Conservation (phyloP, 1,140 invertebrate genomes). For the Drosophila pandora region DNA sequence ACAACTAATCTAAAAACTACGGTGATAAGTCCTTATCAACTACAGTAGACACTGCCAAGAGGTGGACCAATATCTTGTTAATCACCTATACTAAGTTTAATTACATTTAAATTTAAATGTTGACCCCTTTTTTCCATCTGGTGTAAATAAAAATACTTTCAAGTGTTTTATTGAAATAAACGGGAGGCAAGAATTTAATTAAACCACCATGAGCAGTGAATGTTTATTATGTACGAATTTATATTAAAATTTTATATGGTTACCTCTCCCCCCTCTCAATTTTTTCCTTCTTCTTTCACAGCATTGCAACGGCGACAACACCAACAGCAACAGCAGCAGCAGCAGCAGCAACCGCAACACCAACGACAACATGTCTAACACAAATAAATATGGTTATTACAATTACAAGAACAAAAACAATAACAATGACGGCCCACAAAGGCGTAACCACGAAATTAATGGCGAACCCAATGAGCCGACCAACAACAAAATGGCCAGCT, state of each 20-base stretch:
- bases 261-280: neutral
- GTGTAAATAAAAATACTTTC: neutral
- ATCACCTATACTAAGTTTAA: neutral
- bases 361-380: conserved; percentile 46
- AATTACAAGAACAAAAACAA: conserved; percentile 53
- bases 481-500: conserved; percentile 9
- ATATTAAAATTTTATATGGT: conserved; percentile 30
- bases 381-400: conserved; percentile 49
- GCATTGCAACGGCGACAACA: conserved; percentile 49
- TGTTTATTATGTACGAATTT: conserved; percentile 37
- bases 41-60: conserved; percentile 4
- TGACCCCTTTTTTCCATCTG: neutral
- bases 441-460: conserved; percentile 49
- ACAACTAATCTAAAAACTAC: conserved; percentile 17
- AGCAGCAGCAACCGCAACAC: conserved; percentile 19
- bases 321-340: conserved; percentile 5
- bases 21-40: conserved; percentile 19
- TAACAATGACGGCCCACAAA: conserved; percentile 36
- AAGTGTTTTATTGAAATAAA: conserved; percentile 6
- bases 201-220: conserved; percentile 17
- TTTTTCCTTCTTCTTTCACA: conserved; percentile 15
- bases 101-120: neutral
- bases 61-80: neutral
- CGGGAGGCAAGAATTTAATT: conserved; percentile 38
- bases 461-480: conserved; percentile 51